Evolutionary conservation across 2,888 invertebrate genomes (phyloP).

Genomic region (Hetaerina titia): DNA sequence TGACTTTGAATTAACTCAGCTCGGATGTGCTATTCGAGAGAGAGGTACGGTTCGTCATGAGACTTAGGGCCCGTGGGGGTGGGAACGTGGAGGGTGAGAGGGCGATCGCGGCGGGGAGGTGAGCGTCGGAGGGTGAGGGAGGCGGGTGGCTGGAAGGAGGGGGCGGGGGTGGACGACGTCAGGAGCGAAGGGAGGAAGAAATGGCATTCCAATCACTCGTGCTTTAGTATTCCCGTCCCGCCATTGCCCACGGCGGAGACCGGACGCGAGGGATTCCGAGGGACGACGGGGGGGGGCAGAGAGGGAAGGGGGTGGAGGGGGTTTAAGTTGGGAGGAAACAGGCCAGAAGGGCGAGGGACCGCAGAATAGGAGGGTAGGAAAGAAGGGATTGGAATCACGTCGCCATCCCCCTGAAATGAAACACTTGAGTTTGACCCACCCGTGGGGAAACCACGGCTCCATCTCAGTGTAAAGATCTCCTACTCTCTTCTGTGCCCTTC

Average conservation of each 20-base stretch:
- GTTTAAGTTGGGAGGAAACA: not conserved
- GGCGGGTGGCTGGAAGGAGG: not conserved
- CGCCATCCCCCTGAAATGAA: not conserved
- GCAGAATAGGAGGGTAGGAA: not conserved
- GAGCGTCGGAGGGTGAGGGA: not conserved
- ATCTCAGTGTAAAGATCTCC: not conserved
- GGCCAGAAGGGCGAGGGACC: not conserved
- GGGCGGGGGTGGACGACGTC: not conserved
- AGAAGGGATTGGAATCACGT: not conserved
- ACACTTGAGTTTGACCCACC: not conserved
- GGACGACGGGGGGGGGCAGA: not conserved
- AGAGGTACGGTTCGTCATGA: not conserved
- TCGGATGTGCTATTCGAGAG: not conserved
- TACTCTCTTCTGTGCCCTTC: not conserved
- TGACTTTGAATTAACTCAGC: not conserved
- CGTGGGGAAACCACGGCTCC: not conserved
- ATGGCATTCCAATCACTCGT: constrained; percentile 45
- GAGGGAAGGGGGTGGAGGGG: not conserved
- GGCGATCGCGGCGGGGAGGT: not conserved
- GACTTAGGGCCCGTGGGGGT: too few relatives aligned
- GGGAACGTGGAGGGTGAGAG: too few relatives aligned
- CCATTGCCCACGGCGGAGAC: not conserved
- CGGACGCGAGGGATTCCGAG: constrained; percentile 27
- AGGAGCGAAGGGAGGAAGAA: not conserved
- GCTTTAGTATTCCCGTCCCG: constrained; percentile 23